These are phyloP conservation scores for Matsumurasca onukii DNA, from an alignment of 1,140 invertebrate species.

Conservation along the genomic window DNA sequence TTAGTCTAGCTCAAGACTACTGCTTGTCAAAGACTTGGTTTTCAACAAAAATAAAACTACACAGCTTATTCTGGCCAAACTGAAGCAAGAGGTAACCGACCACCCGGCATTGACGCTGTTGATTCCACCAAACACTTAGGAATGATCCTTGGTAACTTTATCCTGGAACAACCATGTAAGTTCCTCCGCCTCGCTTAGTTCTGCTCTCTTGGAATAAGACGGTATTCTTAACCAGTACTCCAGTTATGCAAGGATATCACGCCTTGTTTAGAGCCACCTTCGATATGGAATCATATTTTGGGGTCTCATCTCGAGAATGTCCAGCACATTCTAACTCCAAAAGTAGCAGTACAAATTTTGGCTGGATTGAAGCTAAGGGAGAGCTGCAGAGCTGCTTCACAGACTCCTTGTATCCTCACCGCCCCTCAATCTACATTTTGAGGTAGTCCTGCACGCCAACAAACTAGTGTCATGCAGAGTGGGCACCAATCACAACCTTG, in stretches of 20 bases:
- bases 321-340: background rate
- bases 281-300: constrained; percentile 4
- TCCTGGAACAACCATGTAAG: background rate
- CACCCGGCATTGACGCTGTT: no score
- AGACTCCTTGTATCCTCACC: background rate
- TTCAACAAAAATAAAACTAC: background rate
- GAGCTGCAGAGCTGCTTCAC: background rate
- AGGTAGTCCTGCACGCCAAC: background rate
- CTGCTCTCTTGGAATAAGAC: background rate
- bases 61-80: background rate
- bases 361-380: background rate
- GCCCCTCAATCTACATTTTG: background rate
- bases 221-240: background rate
- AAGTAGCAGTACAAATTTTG: background rate
- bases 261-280: background rate
- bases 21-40: background rate
- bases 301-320: no score
- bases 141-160: background rate
- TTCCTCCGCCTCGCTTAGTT: background rate
- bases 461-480: background rate
- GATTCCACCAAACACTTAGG: background rate
- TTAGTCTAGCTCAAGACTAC: no score
- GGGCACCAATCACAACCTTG: background rate
- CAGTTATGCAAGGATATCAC: background rate
- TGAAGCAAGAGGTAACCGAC: no score